phyloP scores from a whole-genome alignment of 1,140 invertebrate species.

The Callitettix versicolor region DNA sequence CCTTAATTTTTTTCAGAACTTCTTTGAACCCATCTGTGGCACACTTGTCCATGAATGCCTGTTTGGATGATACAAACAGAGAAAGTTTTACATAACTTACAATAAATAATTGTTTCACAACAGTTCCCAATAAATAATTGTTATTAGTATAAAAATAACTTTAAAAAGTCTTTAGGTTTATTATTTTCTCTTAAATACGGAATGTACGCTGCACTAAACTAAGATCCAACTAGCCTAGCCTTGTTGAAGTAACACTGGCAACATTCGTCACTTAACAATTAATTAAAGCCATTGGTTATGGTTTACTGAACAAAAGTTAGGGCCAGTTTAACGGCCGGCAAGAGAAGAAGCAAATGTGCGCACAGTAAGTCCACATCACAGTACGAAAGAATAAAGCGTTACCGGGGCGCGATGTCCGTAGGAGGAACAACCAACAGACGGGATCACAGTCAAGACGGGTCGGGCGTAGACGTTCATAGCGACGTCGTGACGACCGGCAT shows the following conservation, averaged over 20 bases:
- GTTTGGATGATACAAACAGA: background rate
- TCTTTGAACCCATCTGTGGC: background rate
- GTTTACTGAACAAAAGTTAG: conserved; percentile 10
- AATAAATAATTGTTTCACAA: conserved; percentile 12
- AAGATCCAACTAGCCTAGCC: no score
- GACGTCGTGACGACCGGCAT: conserved; percentile 22
- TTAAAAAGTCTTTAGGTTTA: conserved; percentile 9
- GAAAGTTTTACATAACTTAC: background rate
- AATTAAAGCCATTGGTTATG: conserved; percentile 16
- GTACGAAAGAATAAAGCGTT: background rate
- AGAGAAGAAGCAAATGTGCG: background rate
- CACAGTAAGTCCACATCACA: conserved; percentile 1
- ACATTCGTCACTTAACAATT: conserved; percentile 12
- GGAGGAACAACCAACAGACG: background rate
- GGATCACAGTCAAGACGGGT: conserved; percentile 10
- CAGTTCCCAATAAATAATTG: conserved; percentile 10
- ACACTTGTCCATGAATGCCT: background rate
- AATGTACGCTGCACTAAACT: conserved; percentile 6
- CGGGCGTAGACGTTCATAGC: conserved; percentile 9
- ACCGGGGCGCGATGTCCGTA: background rate
- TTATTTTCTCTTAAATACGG: conserved; percentile 9
- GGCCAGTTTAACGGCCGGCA: background rate
- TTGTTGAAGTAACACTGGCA: background rate
- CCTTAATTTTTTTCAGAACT: background rate
- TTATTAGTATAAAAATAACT: conserved; percentile 15